Conservation (phyloP, 2,888 invertebrate species). For the Parthenolecanium corni region DNA sequence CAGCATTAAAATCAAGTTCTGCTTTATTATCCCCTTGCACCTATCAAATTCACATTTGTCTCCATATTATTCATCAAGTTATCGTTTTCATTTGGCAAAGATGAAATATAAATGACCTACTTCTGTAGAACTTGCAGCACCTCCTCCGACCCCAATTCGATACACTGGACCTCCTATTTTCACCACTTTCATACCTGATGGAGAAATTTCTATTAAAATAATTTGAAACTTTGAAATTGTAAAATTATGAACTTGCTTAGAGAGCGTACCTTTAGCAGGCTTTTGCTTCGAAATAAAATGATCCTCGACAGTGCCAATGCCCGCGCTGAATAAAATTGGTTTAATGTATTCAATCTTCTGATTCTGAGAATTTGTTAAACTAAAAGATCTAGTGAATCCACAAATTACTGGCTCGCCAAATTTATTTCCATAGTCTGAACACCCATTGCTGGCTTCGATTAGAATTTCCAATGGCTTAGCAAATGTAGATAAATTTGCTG, state of each 20-base stretch:
- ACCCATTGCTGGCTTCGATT: conserved; percentile 93
- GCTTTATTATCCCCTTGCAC: conserved; percentile 80
- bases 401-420: conserved; percentile 91
- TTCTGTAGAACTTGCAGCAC: conserved; percentile 92
- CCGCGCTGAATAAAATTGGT: conserved; percentile 98
- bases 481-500: conserved; percentile 76
- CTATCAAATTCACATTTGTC: no score
- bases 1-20: conserved; percentile 88
- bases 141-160: conserved; percentile 95
- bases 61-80: no score
- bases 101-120: conserved; percentile 35
- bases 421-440: conserved; percentile 98
- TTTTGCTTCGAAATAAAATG: conserved; percentile 63
- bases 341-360: conserved; percentile 83
- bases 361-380: conserved; percentile 43
- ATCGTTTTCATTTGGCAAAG: no score
- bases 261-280: conserved; percentile 61
- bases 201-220: background rate
- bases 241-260: no score
- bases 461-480: conserved; percentile 79
- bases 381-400: conserved; percentile 88
- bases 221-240: no score
- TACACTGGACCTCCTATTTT: conserved; percentile 97
- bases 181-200: conserved; percentile 70
- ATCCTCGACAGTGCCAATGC: conserved; percentile 81